Evolutionary conservation across 2,113 vertebrate genomes (phyloP), one percentile per base, ranked within the genome.

Genomic region (Dipodomys merriami): DNA sequence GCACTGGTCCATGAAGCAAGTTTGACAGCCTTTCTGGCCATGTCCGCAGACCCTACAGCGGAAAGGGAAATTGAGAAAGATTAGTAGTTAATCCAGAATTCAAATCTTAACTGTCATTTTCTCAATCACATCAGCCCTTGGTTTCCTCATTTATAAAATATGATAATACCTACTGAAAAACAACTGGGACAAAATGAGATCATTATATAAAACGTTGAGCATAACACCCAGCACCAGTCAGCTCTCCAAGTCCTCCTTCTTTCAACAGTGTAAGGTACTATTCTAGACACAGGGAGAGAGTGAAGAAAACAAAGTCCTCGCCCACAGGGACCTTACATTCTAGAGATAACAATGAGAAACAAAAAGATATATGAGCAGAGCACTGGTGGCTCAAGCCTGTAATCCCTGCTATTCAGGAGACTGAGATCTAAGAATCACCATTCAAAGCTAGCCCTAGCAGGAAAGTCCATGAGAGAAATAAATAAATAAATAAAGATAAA

Each of bases 11-110:
- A 94, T 0, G 99, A 99, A 65, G 98, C 98, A 64, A 99, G 96
- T 94, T 98, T 99, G 88, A 99, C 96, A 83, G 98, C 97, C 88
- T 97, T 98, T 82, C 97, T 97, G 93, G 98, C 99, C 99, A 99
- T 99, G 96, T 68, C 91, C 90, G 69, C 84, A 96, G 95, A 86
- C 67, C 68, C 99, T 99, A 98, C 10, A 0, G 2, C 95, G 74
- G 76, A 94, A 83, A 96, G 77, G 23, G 81, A 74, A 88, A n/a
- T 27, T 82, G 12, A 74, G 13, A 64, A 53, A 83, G 65, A 13
- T 10, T 1, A 87, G 33, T 2, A 88, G 39, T 44, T 71, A 30
- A 23, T 60, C 39, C 30, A 27, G 49, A 23, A 49, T 64, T 81
- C 77, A 94, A 87, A 95, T 67, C 30, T 29, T 23, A 76, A 8